phyloP scores from a whole-genome alignment of 2,888 invertebrate species.

The Drymonia ruficornis region DNA sequence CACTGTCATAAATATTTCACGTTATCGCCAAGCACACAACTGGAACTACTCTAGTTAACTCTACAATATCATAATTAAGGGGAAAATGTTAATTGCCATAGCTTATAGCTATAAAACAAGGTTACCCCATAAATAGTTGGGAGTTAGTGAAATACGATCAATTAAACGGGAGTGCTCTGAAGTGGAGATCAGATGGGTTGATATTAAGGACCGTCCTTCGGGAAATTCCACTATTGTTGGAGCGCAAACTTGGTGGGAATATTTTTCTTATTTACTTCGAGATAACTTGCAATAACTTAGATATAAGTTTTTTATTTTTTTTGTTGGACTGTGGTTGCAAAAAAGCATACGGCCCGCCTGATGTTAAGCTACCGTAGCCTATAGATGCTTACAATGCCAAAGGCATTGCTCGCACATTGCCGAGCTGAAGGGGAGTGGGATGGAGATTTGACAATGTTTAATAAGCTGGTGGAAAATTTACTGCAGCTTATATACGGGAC shows the following conservation, averaged over 20 bases:
- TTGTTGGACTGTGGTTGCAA: no score
- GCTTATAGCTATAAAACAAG: slow-evolving; percentile 44
- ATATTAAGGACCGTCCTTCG: slow-evolving; percentile 22
- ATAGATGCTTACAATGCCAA: no score
- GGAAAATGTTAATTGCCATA: slow-evolving; percentile 7
- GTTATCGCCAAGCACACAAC: not conserved
- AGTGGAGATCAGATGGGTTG: slow-evolving; percentile 25
- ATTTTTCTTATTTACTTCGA: no score
- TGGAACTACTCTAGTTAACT: not conserved
- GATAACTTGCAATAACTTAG: no score
- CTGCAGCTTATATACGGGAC: no score
- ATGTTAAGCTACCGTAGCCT: no score
- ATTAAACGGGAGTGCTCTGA: slow-evolving; percentile 43
- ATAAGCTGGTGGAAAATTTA: no score
- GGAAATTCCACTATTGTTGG: slow-evolving; percentile 28
- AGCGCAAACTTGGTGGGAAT: slow-evolving; percentile 18
- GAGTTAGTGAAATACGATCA: slow-evolving; percentile 60
- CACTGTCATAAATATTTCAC: not conserved
- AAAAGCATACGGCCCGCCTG: no score
- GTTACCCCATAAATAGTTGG: slow-evolving; percentile 45
- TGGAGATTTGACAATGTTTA: no score
- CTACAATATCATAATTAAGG: slow-evolving; percentile 5
- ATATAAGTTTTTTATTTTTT: no score
- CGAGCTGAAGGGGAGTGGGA: no score
- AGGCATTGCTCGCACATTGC: no score